Conservation (phyloP, 1,140 invertebrate genomes). For the Pararge aegeria region DNA sequence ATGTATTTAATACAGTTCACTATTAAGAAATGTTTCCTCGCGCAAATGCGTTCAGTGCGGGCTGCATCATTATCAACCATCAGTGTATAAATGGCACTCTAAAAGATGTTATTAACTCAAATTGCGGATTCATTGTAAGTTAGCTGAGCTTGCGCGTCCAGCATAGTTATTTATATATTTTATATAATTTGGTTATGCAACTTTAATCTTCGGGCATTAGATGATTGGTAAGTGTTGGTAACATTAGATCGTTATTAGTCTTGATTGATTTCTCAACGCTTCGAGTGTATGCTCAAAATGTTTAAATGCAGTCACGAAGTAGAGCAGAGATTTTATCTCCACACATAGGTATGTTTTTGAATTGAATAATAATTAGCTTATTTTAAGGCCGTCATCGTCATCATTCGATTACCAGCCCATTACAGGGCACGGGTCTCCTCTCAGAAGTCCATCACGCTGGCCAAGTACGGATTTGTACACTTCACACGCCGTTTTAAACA, state of each 20-base stretch:
- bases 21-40: too few species aligned
- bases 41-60: not conserved
- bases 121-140: not conserved
- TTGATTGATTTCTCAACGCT: constrained; percentile 41
- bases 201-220: constrained; percentile 8
- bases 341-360: not conserved
- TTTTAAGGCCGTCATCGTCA: too few species aligned
- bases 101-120: not conserved
- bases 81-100: not conserved
- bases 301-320: constrained; percentile 43
- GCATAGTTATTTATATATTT: constrained; percentile 1
- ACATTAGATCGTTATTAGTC: constrained; percentile 26
- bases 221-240: constrained; percentile 17
- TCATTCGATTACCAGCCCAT: too few species aligned
- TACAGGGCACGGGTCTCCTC: too few species aligned
- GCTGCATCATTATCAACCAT: not conserved
- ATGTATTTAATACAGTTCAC: not conserved
- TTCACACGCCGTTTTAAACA: too few species aligned
- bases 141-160: not conserved
- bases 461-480: too few species aligned
- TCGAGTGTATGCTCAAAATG: constrained; percentile 25
- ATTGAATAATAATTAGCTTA: not conserved
- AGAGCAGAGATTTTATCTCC: constrained; percentile 38
- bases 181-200: constrained; percentile 14
- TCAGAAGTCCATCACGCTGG: too few species aligned